phyloP scores from a whole-genome alignment of 2,113 vertebrate species.

The Leuciscus idus region DNA sequence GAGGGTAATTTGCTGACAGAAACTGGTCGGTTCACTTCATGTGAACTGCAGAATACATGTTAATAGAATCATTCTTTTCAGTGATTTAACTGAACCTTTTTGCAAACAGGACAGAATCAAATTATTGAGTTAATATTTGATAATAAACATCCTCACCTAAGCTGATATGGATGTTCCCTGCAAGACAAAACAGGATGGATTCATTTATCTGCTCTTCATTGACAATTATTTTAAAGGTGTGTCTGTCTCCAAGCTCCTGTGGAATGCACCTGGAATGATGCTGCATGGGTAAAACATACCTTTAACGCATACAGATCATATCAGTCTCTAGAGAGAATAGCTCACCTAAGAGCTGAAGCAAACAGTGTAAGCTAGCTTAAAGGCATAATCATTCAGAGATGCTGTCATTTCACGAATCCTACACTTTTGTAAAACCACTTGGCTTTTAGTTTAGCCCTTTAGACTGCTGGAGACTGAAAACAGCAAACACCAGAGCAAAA shows the following conservation, averaged over 20 bases:
- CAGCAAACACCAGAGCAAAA: background rate
- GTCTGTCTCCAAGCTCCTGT: background rate
- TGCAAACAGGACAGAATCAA: background rate
- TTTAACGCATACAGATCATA: background rate
- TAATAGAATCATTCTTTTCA: background rate
- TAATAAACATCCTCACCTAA: background rate
- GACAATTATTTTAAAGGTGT: background rate
- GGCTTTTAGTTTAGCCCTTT: slow-evolving; percentile 68
- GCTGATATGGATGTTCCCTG: background rate
- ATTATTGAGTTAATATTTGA: background rate
- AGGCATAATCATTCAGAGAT: slow-evolving; percentile 59
- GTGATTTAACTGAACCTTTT: background rate
- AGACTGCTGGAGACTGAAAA: slow-evolving; percentile 48
- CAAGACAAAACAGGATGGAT: background rate
- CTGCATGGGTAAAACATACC: background rate
- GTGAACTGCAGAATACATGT: background rate
- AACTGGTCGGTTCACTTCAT: background rate
- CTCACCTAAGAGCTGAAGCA: background rate
- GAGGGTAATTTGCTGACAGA: too few relatives aligned
- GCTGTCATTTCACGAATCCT: slow-evolving; percentile 47
- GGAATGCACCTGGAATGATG: background rate
- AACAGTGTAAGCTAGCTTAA: slow-evolving; percentile 30
- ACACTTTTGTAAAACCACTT: slow-evolving; percentile 61
- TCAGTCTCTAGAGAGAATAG: background rate
- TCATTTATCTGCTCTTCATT: background rate